Evolutionary conservation across 2,797 vertebrate species (phyloP).

Genomic region (Cheirogaleus major): DNA sequence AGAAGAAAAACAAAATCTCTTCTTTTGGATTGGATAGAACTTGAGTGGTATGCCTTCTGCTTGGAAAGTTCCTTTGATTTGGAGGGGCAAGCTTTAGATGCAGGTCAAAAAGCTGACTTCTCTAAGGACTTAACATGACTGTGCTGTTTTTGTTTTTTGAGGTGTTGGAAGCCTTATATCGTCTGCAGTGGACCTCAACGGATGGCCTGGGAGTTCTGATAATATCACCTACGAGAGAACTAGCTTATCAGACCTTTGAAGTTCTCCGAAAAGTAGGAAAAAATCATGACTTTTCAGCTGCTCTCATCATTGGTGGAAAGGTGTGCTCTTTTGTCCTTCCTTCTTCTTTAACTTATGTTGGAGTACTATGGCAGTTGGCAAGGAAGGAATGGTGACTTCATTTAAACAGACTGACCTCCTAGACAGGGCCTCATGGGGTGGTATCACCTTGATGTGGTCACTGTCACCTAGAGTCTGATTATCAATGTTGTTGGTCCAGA

Average conservation of each 20-base stretch:
- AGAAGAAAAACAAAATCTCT: background rate
- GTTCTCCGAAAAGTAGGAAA: conserved; percentile 96
- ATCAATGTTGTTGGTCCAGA: background rate
- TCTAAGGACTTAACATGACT: background rate
- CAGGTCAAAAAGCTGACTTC: background rate
- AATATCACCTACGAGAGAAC: conserved; percentile 96
- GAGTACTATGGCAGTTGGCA: background rate
- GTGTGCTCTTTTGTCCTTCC: conserved; percentile 76
- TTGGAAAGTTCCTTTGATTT: conserved; percentile 10
- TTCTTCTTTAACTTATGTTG: background rate
- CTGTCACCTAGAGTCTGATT: background rate
- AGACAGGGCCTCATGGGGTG: background rate
- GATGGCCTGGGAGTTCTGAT: conserved; percentile 96
- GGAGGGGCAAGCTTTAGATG: background rate
- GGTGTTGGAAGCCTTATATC: conserved; percentile 94
- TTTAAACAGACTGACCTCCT: background rate
- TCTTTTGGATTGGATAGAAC: background rate
- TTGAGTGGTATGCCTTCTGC: background rate
- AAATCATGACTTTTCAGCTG: conserved; percentile 98
- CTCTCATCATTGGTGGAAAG: conserved; percentile 97
- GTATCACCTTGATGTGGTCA: background rate
- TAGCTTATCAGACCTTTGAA: conserved; percentile 97
- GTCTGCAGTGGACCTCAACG: conserved; percentile 94
- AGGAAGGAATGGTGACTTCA: background rate
- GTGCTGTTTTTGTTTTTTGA: conserved; percentile 73